Base-by-base conservation (phyloP, 2,888 invertebrate genomes). In the Meliscaeva auricollis region DNA sequence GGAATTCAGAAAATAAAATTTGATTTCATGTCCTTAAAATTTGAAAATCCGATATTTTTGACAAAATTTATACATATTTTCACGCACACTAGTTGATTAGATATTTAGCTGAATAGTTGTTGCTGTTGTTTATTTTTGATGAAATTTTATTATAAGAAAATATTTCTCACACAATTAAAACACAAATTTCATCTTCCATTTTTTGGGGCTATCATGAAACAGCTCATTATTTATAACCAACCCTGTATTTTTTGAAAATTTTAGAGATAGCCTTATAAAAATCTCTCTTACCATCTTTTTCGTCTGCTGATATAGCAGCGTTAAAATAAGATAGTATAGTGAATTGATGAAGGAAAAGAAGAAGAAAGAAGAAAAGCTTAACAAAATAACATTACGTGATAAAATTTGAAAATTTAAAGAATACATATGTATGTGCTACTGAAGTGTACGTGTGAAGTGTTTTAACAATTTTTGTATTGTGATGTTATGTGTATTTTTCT, bases 201-300 rank as follows among this genome's bases (percentile, higher is more conserved):
- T n/a, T n/a, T n/a, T n/a, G n/a, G n/a, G n/a, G n/a, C n/a, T n/a
- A n/a, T n/a, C n/a, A n/a, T 46, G 15, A 46, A 46, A 22, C 9
- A 9, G 8, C 32, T 11, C 32, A 32, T 56, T 56, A 35, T 56
- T 56, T 56, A 56, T 35, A 2, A 56, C 38, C 58, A 13, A 58
- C 20, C 35, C 26, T 15, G 3, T 32, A 32, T 7, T 30, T 41
- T 50, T 80, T 38, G 48, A 78, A 79, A 41, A 38, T 56, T 50
- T 50, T 48, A 58, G 75, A 77, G 77, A 66, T 35, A 60, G 52
- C 69, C 46, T 62, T 46, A 60, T 50, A 44, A 58, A 20, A 73
- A 54, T 75, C 73, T 83, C 73, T 83, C 83, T 83, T 83, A 87
- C 83, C 87, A 83, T 83, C 83, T 76, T 83, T 83, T 83, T 87